Evolutionary conservation across 2,888 invertebrate genomes (phyloP).

Genomic region (Pyrgus malvae): DNA sequence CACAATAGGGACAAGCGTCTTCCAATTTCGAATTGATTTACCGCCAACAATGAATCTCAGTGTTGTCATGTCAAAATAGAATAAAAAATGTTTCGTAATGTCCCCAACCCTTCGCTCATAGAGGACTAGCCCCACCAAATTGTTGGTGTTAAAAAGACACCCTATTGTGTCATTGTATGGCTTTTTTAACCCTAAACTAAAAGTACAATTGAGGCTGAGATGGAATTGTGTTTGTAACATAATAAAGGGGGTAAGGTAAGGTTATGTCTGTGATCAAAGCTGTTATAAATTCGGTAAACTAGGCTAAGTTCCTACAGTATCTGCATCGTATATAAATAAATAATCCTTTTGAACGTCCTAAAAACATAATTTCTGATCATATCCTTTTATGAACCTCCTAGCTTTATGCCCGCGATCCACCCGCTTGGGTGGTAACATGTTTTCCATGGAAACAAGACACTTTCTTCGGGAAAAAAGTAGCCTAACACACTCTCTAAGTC

Average conservation of each 20-base stretch:
- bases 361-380: too few species aligned
- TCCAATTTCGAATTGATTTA: slow-evolving; percentile 26
- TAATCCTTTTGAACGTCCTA: too few species aligned
- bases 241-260: neutral
- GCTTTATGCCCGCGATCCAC: too few species aligned
- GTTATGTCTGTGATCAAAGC: too few species aligned
- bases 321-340: too few species aligned
- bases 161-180: slow-evolving; percentile 65
- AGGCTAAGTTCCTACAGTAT: too few species aligned
- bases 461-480: too few species aligned
- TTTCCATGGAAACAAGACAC: too few species aligned
- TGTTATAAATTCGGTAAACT: too few species aligned
- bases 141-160: slow-evolving; percentile 76
- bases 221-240: slow-evolving; percentile 66
- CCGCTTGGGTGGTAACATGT: too few species aligned
- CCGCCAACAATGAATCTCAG: slow-evolving; percentile 24
- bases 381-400: too few species aligned
- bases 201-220: slow-evolving; percentile 68
- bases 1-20: slow-evolving; percentile 7
- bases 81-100: slow-evolving; percentile 36
- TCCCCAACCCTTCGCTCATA: slow-evolving; percentile 64
- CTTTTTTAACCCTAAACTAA: slow-evolving; percentile 76
- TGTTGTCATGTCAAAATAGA: slow-evolving; percentile 33
- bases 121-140: slow-evolving; percentile 62
- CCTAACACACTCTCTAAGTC: too few species aligned